Evolutionary conservation across 2,797 vertebrate genomes (phyloP).

Genomic region (Mus minutoides): DNA sequence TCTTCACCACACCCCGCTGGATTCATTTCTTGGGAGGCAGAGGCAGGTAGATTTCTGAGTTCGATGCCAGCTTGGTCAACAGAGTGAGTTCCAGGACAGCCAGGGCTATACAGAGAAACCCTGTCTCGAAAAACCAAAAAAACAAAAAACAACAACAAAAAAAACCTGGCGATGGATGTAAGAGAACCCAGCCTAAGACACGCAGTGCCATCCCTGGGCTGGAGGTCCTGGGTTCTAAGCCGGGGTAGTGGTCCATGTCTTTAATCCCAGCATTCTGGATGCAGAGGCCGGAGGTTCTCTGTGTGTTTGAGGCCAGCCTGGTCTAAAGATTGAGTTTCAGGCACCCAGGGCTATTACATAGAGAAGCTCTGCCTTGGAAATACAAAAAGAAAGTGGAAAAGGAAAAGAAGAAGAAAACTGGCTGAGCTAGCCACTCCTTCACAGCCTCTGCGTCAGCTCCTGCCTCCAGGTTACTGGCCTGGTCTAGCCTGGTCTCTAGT

Average conservation of each 20-base stretch:
- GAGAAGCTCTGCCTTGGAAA: background rate
- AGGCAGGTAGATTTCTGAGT: no score
- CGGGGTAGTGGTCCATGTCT: background rate
- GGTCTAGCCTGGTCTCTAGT: background rate
- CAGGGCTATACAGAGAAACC: no score
- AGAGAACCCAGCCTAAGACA: no score
- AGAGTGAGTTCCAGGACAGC: no score
- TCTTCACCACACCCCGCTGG: no score
- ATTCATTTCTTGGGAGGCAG: no score
- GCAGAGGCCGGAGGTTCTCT: background rate
- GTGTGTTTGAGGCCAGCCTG: background rate
- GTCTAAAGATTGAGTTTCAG: background rate
- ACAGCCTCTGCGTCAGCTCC: background rate
- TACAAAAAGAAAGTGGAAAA: background rate
- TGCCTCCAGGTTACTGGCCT: background rate
- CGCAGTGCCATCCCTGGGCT: background rate
- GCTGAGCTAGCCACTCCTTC: no score
- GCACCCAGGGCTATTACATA: background rate
- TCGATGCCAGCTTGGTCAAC: no score
- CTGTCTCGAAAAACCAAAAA: no score
- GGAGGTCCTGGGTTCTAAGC: background rate
- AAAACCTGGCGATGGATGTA: background rate
- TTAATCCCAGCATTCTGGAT: background rate
- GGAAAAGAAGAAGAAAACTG: background rate
- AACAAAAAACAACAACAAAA: no score